These are phyloP conservation scores for Dipus sagitta DNA, from an alignment of 2,797 vertebrate genomes.

Conservation along the genomic window DNA sequence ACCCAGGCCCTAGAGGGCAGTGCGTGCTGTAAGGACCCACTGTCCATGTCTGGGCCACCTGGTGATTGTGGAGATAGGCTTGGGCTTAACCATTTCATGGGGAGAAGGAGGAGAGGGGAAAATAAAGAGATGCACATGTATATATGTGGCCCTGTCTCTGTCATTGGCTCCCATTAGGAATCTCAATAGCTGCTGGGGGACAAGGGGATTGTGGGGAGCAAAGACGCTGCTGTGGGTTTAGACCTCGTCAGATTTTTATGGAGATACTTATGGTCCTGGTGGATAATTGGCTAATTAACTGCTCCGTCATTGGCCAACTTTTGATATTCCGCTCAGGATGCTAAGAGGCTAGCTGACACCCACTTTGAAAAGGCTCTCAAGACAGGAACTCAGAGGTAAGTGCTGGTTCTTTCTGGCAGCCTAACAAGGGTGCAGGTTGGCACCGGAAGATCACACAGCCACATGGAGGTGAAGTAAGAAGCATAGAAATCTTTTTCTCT, in stretches of 20 bases:
- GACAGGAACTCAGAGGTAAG: neutral
- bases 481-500: neutral
- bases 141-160: rapidly evolving
- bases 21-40: neutral
- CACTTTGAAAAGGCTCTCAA: neutral
- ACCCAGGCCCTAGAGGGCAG: rapidly evolving
- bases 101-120: no score
- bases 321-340: neutral
- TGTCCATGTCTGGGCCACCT: neutral
- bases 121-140: neutral
- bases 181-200: no score
- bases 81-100: neutral
- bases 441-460: neutral
- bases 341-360: neutral
- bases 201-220: no score
- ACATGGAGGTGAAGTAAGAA: neutral
- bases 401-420: neutral
- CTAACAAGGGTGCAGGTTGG: neutral
- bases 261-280: neutral
- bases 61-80: neutral
- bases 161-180: neutral
- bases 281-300: neutral
- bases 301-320: neutral
- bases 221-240: neutral
- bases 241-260: neutral